Evolutionary conservation across 2,113 vertebrate genomes (phyloP), one percentile per base, ranked within the genome.

Genomic region (Protobothrops mucrosquamatus): DNA sequence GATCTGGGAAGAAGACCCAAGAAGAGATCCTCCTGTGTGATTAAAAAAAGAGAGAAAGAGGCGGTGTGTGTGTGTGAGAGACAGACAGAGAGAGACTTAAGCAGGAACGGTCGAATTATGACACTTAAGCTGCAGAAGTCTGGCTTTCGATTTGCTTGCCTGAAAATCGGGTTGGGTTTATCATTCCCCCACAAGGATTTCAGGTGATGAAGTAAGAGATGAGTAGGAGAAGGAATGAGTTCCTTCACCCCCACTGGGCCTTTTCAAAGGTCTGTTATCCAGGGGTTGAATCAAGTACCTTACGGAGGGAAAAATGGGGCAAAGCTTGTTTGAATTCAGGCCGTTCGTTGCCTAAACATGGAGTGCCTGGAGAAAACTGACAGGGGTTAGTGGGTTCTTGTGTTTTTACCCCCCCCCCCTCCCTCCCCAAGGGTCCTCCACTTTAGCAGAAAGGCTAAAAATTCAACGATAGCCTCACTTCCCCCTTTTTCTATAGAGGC

Each of bases 391-490:
- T 46, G 46, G 46, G 46, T 46, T 46, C 46, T 46, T 46, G 46
- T 46, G 46, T 46, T 22, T 2, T 54, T 51, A 51, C n/a, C n/a
- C n/a, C n/a, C 39, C 39, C n/a, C n/a, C 24, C 24, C 24, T 0
- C 57, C 43, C 24, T 1, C 24, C 3, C 57, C 0, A 92, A 88
- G 59, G 85, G 54, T 57, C 7, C 81, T 92, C 74, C 91, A 92
- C 91, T 91, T 64, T 57, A 90, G 54, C 55, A 43, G 39, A 48
- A 54, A 91, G 64, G 26, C 81, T 81, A 5, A 87, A 94, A 91
- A 46, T 59, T 87, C 51, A 46, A 6, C 85, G 57, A 93, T 92
- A 90, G 89, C 89, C 95, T 96, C 94, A 91, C 51, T 95, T 93
- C n/a, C 0, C n/a, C 2, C 0, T 3, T 10, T 23, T 51, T 89